These are phyloP conservation scores for Sula dactylatra DNA, from an alignment of 2,113 vertebrate species.

Conservation along the genomic window DNA sequence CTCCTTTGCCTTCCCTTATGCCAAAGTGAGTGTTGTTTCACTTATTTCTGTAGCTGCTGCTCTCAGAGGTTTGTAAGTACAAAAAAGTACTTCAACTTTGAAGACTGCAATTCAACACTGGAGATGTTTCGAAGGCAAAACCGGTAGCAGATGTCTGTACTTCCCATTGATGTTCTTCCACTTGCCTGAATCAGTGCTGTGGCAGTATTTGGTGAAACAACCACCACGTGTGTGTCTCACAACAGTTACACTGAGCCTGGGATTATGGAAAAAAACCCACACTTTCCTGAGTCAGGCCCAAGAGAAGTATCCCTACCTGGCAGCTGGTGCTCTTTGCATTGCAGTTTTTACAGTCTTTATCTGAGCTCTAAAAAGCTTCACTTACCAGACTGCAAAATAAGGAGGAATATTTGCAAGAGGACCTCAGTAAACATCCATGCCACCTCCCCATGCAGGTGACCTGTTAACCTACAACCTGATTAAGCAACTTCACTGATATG, in stretches of 20 bases:
- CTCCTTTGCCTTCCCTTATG: background rate
- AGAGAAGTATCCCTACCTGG: too few species aligned
- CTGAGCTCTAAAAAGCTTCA: background rate
- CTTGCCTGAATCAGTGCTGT: too few species aligned
- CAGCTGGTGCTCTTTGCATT: background rate
- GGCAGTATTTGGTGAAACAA: background rate
- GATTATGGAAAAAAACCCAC: fast-evolving
- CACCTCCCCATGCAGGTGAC: background rate
- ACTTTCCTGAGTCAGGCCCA: background rate
- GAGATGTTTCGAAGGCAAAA: background rate
- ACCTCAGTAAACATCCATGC: background rate
- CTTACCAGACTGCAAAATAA: background rate
- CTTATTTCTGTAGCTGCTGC: background rate
- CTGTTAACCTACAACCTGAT: background rate
- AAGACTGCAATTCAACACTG: background rate
- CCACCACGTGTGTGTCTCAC: background rate
- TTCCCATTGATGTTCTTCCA: background rate
- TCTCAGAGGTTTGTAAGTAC: background rate
- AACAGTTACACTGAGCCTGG: fast-evolving
- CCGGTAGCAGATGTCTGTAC: background rate
- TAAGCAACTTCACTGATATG: background rate
- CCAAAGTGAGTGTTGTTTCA: background rate
- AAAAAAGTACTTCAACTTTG: background rate
- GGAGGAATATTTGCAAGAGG: background rate
- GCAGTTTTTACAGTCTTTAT: background rate